Percentiles rank a stretch among this genome's conserved stretches.
phyloP scores from a whole-genome alignment of 2,113 vertebrate species.

The Hippolais icterina region DNA sequence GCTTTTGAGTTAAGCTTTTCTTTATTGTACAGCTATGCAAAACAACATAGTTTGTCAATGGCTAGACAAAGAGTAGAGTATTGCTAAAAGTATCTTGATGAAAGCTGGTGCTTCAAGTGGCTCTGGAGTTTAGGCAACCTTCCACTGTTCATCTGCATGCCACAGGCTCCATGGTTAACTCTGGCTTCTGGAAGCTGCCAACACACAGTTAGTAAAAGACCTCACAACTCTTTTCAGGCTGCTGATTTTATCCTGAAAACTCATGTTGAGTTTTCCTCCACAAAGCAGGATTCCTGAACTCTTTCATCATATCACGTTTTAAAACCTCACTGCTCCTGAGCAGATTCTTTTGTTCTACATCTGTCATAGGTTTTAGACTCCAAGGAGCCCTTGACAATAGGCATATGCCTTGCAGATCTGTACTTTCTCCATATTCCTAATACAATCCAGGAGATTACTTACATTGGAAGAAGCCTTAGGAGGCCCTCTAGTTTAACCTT shows the following conservation, averaged over 20 bases:
- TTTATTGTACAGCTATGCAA: neutral
- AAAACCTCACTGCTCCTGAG: neutral
- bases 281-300: neutral
- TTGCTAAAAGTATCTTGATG: neutral
- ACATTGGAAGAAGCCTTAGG: neutral
- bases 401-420: neutral
- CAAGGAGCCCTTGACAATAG: neutral
- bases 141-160: neutral
- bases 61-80: neutral
- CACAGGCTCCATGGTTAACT: neutral
- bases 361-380: neutral
- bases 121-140: neutral
- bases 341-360: neutral
- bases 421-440: neutral
- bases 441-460: neutral
- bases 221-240: neutral
- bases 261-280: neutral
- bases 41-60: neutral
- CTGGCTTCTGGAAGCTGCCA: neutral
- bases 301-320: neutral
- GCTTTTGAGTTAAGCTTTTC: neutral
- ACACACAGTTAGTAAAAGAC: neutral
- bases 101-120: neutral
- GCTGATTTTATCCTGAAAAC: neutral
- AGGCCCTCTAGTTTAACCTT: neutral